Evolutionary conservation across 1,140 invertebrate genomes (phyloP).

Genomic region (Drosophila bocki): DNA sequence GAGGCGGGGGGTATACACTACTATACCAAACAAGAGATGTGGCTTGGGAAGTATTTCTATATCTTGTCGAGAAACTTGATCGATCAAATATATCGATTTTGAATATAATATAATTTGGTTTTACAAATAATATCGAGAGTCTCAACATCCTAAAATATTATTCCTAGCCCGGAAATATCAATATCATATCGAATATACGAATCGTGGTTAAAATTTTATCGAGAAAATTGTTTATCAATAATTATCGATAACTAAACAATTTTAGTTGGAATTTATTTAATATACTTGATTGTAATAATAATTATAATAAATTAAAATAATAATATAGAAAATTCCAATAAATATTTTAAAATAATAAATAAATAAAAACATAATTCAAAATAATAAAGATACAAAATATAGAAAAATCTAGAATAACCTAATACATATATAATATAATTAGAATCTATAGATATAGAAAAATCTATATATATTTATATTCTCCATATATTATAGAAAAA

Average conservation of each 20-base stretch:
- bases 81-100: not conserved
- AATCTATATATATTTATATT: not conserved
- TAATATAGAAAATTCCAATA: too few species aligned
- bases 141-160: not conserved
- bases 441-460: too few species aligned
- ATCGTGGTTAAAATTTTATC: not conserved
- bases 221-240: not conserved
- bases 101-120: not conserved
- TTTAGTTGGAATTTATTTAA: too few species aligned
- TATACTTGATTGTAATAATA: too few species aligned
- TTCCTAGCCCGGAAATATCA: not conserved
- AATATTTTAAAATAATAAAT: too few species aligned
- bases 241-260: too few species aligned
- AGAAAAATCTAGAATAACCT: not conserved
- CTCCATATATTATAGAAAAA: not conserved
- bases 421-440: not conserved
- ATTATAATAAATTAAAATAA: too few species aligned
- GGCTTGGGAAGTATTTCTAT: not conserved
- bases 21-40: not conserved
- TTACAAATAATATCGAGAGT: not conserved
- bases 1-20: not conserved
- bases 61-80: too few species aligned
- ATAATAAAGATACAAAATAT: not conserved
- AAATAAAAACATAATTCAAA: not conserved
- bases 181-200: not conserved